A percentile compares a stretch with the other conserved stretches of the same genome.
phyloP scores from a whole-genome alignment of 2,113 vertebrate species.

The Embiotoca jacksoni region DNA sequence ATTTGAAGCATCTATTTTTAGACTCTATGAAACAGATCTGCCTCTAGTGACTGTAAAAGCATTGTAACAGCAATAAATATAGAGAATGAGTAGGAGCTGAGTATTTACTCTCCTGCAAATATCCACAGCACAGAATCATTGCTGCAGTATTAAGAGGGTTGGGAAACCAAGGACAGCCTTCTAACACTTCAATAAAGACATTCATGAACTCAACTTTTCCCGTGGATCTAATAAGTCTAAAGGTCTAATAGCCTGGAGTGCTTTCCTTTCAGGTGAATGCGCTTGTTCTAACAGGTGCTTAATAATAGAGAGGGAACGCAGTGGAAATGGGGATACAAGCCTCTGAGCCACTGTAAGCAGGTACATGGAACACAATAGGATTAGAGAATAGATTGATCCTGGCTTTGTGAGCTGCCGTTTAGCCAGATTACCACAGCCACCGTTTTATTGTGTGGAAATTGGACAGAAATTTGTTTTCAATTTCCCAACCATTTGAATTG shows the following conservation, averaged over 20 bases:
- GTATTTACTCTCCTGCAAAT: constrained; percentile 10
- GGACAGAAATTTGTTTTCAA: constrained; percentile 77
- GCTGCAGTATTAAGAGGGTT: constrained; percentile 29
- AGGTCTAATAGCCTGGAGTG: constrained; percentile 63
- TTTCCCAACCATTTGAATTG: constrained; percentile 64
- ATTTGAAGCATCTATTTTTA: constrained; percentile 52
- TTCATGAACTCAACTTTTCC: constrained; percentile 51
- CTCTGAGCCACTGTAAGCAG: constrained; percentile 72
- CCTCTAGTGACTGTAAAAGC: constrained; percentile 36
- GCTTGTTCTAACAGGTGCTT: constrained; percentile 79
- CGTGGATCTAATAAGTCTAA: constrained; percentile 34
- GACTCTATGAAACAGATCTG: constrained; percentile 49
- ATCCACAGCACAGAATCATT: constrained; percentile 27
- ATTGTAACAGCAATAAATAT: constrained; percentile 25
- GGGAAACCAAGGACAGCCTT: constrained; percentile 45
- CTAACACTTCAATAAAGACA: constrained; percentile 62
- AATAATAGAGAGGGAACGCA: constrained; percentile 68
- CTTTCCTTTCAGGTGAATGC: constrained; percentile 75
- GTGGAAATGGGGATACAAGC: constrained; percentile 63
- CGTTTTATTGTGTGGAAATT: constrained; percentile 74
- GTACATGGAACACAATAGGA: constrained; percentile 76
- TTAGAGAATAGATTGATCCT: constrained; percentile 72
- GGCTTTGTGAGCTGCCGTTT: constrained; percentile 74
- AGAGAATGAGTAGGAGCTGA: constrained; percentile 11
- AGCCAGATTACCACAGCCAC: constrained; percentile 73